phyloP scores from a whole-genome alignment of 2,113 vertebrate species.

The Laterallus jamaicensis region DNA sequence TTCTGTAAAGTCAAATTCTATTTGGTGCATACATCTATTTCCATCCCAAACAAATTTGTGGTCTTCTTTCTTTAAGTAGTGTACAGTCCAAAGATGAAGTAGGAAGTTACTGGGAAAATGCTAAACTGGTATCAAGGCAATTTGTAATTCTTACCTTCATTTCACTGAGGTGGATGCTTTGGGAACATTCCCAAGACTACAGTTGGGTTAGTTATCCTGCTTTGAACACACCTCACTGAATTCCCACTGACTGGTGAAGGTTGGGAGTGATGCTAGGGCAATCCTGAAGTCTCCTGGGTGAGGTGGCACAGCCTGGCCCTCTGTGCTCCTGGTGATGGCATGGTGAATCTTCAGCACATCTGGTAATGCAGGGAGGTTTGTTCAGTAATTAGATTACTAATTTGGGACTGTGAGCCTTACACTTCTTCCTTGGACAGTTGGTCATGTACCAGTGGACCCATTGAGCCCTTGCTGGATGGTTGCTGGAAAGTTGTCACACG shows the following conservation, averaged over 20 bases:
- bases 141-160: not conserved
- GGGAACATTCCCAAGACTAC: not conserved
- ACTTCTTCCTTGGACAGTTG: not conserved
- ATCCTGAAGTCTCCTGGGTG: not conserved
- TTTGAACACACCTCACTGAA: not conserved
- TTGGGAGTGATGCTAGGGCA: not conserved
- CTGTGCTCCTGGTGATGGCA: accelerated
- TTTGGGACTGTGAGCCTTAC: not conserved
- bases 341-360: not conserved
- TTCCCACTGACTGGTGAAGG: not conserved
- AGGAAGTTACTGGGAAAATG: slow-evolving; percentile 33
- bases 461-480: not conserved
- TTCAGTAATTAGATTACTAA: not conserved
- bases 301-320: not conserved
- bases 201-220: not conserved
- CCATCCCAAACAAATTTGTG: not conserved
- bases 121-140: not conserved
- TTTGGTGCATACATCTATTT: not conserved
- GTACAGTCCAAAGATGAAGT: not conserved
- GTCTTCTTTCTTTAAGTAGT: not conserved
- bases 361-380: not conserved
- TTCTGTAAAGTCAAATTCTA: not conserved
- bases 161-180: not conserved
- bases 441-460: not conserved
- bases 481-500: too few relatives aligned